These are phyloP conservation scores for Chloropsis hardwickii DNA, from an alignment of 2,113 vertebrate genomes.

Conservation along the genomic window DNA sequence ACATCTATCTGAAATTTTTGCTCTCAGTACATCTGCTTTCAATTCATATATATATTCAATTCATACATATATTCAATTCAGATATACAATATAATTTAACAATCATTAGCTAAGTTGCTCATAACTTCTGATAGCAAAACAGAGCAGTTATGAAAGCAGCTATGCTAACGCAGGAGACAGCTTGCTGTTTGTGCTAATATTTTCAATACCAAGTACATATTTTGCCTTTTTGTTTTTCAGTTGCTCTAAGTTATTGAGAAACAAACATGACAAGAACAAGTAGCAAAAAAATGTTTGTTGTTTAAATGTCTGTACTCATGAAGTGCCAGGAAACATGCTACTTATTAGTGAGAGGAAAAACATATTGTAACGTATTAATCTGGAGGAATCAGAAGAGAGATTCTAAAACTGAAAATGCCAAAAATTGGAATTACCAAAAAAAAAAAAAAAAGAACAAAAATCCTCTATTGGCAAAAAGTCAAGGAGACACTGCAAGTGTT, in stretches of 20 bases:
- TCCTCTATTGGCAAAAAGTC: not conserved
- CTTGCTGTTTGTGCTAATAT: not conserved
- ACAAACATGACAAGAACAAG: not conserved
- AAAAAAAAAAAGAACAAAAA: not conserved
- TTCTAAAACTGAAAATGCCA: not conserved
- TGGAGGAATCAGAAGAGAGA: not conserved
- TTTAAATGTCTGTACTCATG: not conserved
- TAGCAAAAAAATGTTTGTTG: not conserved
- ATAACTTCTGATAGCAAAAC: not conserved
- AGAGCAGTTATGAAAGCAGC: not conserved
- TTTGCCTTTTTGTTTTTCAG: not conserved
- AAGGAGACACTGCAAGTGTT: not conserved
- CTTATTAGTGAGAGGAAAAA: not conserved
- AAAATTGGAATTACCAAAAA: not conserved
- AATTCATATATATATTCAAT: not conserved
- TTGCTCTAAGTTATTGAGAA: not conserved
- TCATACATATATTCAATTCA: not conserved
- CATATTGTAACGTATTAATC: not conserved
- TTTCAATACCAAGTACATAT: not conserved
- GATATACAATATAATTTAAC: not conserved
- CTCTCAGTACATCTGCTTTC: not conserved
- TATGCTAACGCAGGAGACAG: not conserved
- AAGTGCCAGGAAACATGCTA: not conserved
- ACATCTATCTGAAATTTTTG: conserved; percentile 17
- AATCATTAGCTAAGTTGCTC: not conserved